These are phyloP conservation scores for Leptosomus discolor DNA, from an alignment of 2,113 vertebrate genomes.

Conservation along the genomic window DNA sequence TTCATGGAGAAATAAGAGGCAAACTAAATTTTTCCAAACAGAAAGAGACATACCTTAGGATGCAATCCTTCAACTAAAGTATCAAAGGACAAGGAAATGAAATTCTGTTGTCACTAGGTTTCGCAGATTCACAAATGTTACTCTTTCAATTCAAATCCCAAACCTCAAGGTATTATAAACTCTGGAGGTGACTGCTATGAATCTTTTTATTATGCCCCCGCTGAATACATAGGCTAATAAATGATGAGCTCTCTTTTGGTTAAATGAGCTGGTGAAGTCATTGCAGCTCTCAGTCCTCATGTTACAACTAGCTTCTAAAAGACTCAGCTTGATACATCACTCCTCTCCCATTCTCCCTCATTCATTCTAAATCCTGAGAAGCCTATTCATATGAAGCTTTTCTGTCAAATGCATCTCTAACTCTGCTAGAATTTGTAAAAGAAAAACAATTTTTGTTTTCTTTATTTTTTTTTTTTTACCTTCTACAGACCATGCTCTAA, in stretches of 20 bases:
- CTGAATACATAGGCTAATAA: not conserved
- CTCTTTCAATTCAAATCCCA: not conserved
- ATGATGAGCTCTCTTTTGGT: not conserved
- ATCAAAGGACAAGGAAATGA: not conserved
- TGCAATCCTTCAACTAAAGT: not conserved
- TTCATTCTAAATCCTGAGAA: not conserved
- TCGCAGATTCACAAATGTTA: not conserved
- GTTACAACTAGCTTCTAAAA: not conserved
- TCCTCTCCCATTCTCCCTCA: not conserved
- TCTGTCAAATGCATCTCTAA: not conserved
- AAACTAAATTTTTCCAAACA: not conserved
- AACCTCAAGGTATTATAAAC: not conserved
- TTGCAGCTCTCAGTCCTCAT: not conserved
- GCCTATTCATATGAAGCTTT: not conserved
- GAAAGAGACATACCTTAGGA: not conserved
- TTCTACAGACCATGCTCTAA: not conserved
- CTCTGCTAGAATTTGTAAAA: not conserved
- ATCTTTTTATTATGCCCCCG: not conserved
- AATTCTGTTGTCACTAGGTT: not conserved
- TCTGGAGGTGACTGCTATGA: not conserved
- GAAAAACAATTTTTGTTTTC: accelerated
- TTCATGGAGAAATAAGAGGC: not conserved
- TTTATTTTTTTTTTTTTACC: not conserved
- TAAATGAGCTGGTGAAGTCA: not conserved
- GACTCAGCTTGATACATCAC: not conserved